These are phyloP conservation scores for Aphaenogaster ashmeadi DNA, from an alignment of 1,140 invertebrate species.

Conservation along the genomic window DNA sequence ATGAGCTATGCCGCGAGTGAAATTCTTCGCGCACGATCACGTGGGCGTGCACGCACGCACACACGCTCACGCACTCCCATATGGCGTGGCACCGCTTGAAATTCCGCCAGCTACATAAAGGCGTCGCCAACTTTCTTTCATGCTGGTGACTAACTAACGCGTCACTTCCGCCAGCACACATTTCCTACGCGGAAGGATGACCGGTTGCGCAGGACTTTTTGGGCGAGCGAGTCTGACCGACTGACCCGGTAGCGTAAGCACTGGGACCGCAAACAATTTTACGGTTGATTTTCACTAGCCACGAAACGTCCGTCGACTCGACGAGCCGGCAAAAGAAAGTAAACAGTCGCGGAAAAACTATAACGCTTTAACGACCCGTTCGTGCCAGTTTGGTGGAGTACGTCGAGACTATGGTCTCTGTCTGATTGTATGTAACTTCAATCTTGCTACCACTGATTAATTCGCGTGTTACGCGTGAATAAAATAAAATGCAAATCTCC, in stretches of 20 bases:
- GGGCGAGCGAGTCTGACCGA: conserved; percentile 68
- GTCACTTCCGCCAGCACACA: conserved; percentile 79
- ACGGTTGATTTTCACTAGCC: conserved; percentile 68
- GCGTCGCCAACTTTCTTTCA: conserved; percentile 77
- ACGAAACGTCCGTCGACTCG: conserved; percentile 47
- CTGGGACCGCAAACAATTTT: conserved; percentile 58
- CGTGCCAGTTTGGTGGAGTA: background rate
- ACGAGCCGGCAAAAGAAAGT: conserved; percentile 44
- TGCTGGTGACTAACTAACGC: conserved; percentile 69
- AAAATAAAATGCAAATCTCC: background rate
- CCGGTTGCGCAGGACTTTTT: conserved; percentile 63
- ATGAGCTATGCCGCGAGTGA: conserved; percentile 43
- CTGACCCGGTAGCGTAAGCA: conserved; percentile 71
- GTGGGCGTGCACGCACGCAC: conserved; percentile 27
- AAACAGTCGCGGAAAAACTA: conserved; percentile 56
- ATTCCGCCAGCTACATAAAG: conserved; percentile 69
- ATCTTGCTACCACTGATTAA: background rate
- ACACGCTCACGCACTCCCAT: background rate
- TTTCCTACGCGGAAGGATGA: conserved; percentile 66
- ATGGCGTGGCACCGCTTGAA: conserved; percentile 45
- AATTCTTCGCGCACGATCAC: conserved; percentile 42
- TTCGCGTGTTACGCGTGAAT: background rate
- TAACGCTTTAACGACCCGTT: background rate
- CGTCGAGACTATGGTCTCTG: background rate
- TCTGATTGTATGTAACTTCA: background rate